phyloP scores from a whole-genome alignment of 2,888 invertebrate genomes.

The Gibbula magus region DNA sequence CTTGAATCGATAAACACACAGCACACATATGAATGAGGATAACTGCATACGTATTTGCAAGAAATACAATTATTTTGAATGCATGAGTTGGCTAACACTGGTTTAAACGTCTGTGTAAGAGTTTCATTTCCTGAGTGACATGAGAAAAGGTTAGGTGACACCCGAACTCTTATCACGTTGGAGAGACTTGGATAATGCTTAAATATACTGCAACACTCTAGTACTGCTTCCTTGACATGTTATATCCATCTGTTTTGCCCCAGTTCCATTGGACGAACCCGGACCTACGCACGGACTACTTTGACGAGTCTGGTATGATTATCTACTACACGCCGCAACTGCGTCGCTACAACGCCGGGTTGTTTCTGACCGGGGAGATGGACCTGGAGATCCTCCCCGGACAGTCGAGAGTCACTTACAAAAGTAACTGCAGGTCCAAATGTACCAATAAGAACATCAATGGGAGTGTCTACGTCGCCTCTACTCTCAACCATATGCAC shows the following conservation, averaged over 20 bases:
- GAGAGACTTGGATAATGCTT: too few species aligned
- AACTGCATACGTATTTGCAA: too few species aligned
- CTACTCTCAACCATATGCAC: conserved; percentile 42
- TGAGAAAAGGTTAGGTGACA: too few species aligned
- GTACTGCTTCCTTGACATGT: too few species aligned
- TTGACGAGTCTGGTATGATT: conserved; percentile 49
- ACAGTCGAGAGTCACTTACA: neutral
- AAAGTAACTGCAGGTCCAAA: conserved; percentile 15
- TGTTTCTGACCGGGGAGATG: conserved; percentile 47
- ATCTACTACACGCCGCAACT: conserved; percentile 50
- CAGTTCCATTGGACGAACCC: conserved; percentile 61
- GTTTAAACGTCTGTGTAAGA: too few species aligned
- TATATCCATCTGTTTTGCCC: neutral
- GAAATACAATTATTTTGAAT: too few species aligned
- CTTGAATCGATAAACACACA: too few species aligned
- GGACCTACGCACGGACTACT: conserved; percentile 22
- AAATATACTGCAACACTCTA: too few species aligned
- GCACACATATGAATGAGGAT: too few species aligned
- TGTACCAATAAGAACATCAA: conserved; percentile 36
- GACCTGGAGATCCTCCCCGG: conserved; percentile 50
- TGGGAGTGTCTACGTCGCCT: conserved; percentile 35
- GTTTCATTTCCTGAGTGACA: too few species aligned
- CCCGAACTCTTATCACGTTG: too few species aligned
- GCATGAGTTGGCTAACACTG: too few species aligned
- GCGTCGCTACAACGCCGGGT: conserved; percentile 43